Evolutionary conservation across 1,140 invertebrate species (phyloP).

Genomic region (Lasaia peninsularis): DNA sequence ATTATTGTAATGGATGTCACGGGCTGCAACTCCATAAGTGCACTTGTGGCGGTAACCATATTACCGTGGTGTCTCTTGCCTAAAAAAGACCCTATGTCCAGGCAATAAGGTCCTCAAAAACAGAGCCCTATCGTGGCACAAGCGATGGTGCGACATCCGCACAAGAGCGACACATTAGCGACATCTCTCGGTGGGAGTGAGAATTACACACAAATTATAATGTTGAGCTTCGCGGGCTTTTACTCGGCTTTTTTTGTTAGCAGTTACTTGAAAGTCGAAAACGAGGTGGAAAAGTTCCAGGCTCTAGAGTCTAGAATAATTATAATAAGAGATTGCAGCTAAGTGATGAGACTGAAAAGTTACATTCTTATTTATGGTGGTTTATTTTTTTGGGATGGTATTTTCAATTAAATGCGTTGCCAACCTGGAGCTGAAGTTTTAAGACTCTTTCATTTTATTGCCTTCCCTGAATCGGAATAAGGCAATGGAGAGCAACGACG

Average conservation of each 20-base stretch:
- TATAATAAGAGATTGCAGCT: not conserved
- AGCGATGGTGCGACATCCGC: conserved; percentile 50
- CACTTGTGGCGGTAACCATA: conserved; percentile 47
- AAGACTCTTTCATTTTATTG: too few species aligned
- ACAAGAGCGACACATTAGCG: conserved; percentile 66
- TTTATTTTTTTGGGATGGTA: too few species aligned
- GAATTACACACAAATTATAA: conserved; percentile 62
- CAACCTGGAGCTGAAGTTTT: too few species aligned
- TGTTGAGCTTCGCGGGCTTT: conserved; percentile 39
- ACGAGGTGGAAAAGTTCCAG: not conserved
- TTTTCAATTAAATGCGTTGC: too few species aligned
- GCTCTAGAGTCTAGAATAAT: not conserved
- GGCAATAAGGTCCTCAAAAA: conserved; percentile 21
- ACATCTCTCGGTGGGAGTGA: conserved; percentile 61
- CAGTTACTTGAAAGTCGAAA: not conserved
- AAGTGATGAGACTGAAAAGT: too few species aligned
- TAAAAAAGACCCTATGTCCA: conserved; percentile 24
- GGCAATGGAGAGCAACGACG: too few species aligned
- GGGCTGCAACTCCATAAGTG: conserved; percentile 61
- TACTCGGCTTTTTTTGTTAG: conserved; percentile 21
- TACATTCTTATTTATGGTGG: too few species aligned
- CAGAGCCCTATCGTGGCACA: not conserved
- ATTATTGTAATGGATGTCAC: conserved; percentile 74
- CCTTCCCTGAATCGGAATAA: too few species aligned
- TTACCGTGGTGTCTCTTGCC: conserved; percentile 17